Conservation (phyloP, 2,797 vertebrate species). For the Chloroceryle amazona region DNA sequence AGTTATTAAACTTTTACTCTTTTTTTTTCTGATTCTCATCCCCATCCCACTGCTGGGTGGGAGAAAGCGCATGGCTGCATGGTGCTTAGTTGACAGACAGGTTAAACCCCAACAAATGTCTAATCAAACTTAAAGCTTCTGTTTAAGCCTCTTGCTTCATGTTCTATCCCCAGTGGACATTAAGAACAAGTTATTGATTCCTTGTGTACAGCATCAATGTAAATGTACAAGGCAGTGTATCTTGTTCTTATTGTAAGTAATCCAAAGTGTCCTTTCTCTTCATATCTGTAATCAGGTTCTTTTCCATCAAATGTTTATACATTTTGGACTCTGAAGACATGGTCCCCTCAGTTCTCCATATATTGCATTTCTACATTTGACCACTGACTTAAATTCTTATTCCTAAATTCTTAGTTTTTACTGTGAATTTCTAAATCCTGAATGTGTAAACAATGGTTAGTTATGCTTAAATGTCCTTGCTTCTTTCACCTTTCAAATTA, state of each 20-base stretch:
- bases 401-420: background rate
- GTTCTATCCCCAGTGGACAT: background rate
- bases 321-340: background rate
- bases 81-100: background rate
- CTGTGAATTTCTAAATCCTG: background rate
- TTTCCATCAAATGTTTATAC: background rate
- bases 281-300: background rate
- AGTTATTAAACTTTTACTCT: background rate
- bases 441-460: background rate
- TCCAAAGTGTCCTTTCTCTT: background rate
- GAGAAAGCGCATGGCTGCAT: background rate
- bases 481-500: background rate
- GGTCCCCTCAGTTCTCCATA: background rate
- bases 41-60: background rate
- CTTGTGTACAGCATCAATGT: background rate
- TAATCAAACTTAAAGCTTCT: constrained; percentile 9
- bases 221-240: background rate
- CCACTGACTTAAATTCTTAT: background rate
- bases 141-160: constrained; percentile 28
- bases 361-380: background rate
- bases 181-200: background rate
- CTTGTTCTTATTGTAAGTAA: background rate
- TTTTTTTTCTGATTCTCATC: background rate
- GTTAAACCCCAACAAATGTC: background rate
- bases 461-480: background rate